Base-by-base conservation (phyloP, 2,888 invertebrate genomes). In the Heliconius cydno region DNA sequence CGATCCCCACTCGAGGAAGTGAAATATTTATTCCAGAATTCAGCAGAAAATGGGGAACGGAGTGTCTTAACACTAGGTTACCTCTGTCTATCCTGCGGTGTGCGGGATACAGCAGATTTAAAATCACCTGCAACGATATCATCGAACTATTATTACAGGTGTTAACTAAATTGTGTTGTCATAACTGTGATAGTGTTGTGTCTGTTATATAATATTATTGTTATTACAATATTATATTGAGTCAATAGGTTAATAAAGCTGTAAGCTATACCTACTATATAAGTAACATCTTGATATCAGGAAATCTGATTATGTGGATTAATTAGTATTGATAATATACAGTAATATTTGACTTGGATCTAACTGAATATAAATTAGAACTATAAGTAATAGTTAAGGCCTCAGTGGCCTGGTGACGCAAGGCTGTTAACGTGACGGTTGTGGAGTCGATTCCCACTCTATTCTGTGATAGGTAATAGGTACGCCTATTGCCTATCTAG, bases 181-280 rank as follows among this genome's bases (percentile, higher is more conserved):
- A 34, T 73, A n/a, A 57, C 72, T 57, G 34, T 38, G 73, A 60
- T 73, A 73, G 38, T 73, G 57, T 60, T 38, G 34, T 73, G 34
- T 60, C n/a, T 34, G 34, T 34, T 34, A 60, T 30, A 60, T 60
- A 34, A 60, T 73, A 22, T 34, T 41, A 68, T 34, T 73, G 72
- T 73, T 73, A 73, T 70, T 70, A 25, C 25, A 25, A 41, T 41
- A 70, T 60, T 60, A 60, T 73, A 38, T 73, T 60, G 30, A 73
- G 34, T 15, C 57, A 60, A 60, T 73, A 25, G 7, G 57, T n/a
- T 72, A 57, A 72, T 72, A 57, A 57, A 57, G 57, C 30, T 34
- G 30, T 72, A 30, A 30, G 13, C 41, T 70, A 70, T 9, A 46
- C 28, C 28, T 28, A 28, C 41, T 46, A 68, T 28, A 19, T 22